Evolutionary conservation across 2,113 vertebrate species (phyloP).

Genomic region (Zosterops pallidus): DNA sequence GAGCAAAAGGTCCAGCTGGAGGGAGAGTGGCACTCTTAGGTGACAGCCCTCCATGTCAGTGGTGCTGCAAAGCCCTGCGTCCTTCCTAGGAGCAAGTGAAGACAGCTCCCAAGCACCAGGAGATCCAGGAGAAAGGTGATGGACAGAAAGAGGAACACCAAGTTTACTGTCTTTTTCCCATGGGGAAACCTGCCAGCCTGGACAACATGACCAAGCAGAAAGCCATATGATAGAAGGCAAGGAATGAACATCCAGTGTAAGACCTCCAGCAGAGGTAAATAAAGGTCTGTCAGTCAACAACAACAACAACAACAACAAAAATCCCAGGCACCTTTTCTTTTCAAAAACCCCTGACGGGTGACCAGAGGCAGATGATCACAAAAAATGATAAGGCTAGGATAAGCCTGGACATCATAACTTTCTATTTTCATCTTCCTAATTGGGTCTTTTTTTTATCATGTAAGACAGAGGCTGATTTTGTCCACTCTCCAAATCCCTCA

Average conservation of each 20-base stretch:
- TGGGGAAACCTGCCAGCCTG: neutral
- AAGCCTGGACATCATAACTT: neutral
- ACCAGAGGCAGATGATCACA: neutral
- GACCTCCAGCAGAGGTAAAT: neutral
- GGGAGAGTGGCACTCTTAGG: neutral
- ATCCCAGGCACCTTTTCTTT: neutral
- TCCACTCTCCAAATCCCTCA: neutral
- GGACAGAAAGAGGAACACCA: neutral
- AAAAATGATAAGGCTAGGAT: neutral
- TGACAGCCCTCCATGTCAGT: accelerated
- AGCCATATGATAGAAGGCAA: neutral
- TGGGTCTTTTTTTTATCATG: neutral
- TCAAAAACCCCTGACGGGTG: neutral
- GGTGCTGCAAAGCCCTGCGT: neutral
- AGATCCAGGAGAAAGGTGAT: neutral
- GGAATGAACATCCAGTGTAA: neutral
- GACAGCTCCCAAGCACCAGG: neutral
- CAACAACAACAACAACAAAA: neutral
- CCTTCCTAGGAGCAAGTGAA: neutral
- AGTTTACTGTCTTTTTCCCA: neutral
- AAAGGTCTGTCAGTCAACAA: neutral
- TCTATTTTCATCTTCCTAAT: neutral
- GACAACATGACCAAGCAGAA: neutral
- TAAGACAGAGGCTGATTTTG: neutral
- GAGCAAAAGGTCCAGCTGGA: neutral